Conservation (phyloP, 2,888 invertebrate species). For the Leptopterna dolabrata region DNA sequence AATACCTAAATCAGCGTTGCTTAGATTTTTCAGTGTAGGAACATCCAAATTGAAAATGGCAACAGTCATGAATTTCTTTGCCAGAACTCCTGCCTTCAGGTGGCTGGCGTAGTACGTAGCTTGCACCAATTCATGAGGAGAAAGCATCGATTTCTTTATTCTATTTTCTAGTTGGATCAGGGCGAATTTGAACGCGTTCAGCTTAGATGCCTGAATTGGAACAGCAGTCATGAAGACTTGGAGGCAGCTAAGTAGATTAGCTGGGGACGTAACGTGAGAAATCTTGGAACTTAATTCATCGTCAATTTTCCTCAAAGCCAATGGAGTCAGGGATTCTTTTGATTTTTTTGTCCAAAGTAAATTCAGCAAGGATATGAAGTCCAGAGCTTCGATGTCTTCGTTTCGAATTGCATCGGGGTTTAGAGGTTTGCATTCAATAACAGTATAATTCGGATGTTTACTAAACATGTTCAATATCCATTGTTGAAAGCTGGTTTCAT, state of each 20-base stretch:
- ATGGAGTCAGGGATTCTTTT: constrained; percentile 14
- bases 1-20: constrained; percentile 32
- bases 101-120: constrained; percentile 46
- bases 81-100: not conserved
- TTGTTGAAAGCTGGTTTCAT: constrained; percentile 23
- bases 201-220: constrained; percentile 13
- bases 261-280: not conserved
- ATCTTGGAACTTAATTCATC: not conserved
- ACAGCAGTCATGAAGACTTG: not conserved
- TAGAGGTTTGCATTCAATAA: not conserved
- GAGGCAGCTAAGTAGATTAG: not conserved
- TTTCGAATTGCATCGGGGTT: not conserved
- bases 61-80: constrained; percentile 15
- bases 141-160: not conserved
- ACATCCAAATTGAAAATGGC: not conserved
- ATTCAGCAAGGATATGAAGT: not conserved
- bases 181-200: not conserved
- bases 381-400: not conserved
- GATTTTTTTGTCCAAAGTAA: not conserved
- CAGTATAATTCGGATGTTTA: constrained; percentile 4
- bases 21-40: not conserved
- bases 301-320: constrained; percentile 14
- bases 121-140: constrained; percentile 24
- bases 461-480: constrained; percentile 37
- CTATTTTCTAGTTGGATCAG: not conserved